Base-by-base conservation (phyloP, 1,140 invertebrate species). In the Drosophila guanche region DNA sequence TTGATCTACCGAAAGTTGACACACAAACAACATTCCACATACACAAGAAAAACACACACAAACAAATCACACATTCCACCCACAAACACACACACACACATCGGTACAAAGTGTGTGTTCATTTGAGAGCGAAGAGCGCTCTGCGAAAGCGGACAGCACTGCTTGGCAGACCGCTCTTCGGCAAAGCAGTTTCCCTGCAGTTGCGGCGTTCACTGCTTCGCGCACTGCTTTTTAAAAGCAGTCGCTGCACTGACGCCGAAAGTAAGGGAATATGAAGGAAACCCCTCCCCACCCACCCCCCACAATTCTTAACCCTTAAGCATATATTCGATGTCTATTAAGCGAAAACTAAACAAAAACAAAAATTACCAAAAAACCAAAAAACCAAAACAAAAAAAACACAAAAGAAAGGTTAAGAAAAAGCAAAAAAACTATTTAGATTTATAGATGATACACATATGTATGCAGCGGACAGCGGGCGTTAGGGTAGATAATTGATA, bases 401-500 rank as follows among this genome's bases (percentile, higher is more conserved):
- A 58, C n/a, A 54, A 48, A 51, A 48, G 22, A 61, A 62, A 73
- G 40, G 20, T 51, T 71, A 53, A 70, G 33, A 53, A 51, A 46
- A 60, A 46, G 33, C 22, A 72, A 52, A 57, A 66, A 65, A 65
- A 45, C 29, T 62, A 62, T 73, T 67, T 85, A 85, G 72, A 77
- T 56, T 86, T 73, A 61, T 58, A 47, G 33, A 67, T 60, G 52
- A 76, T 71, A 20, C 16, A 20, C 16, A 76, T 79, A 58, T 79
- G 65, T 79, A 58, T 79, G 65, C 77, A 61, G 65, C 77, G 65
- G 65, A 37, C 61, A 65, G 74, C 42, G 81, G 81, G 81, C 81
- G 81, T 86, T 86, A 86, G 81, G 81, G 78, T 88, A 81, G 83
- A 79, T 74, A 81, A 79, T 79, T 76, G 79, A 76, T 84, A 29